A percentile compares a stretch with the other conserved stretches of the same genome.
phyloP scores from a whole-genome alignment of 2,888 invertebrate genomes.

The Orthosia cruda region DNA sequence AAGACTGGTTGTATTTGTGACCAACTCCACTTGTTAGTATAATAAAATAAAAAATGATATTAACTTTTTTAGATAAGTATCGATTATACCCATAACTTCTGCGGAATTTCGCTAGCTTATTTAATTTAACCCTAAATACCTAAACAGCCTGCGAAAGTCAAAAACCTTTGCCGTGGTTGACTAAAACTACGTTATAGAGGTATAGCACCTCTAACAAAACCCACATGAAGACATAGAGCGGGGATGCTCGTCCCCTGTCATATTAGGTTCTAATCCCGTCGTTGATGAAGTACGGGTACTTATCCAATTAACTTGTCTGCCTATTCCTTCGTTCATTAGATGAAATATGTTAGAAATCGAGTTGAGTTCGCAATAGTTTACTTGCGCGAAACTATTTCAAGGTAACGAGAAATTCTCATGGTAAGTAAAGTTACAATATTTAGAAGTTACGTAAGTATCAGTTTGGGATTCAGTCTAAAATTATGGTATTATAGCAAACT shows the following conservation, averaged over 20 bases:
- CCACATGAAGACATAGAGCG: conserved; percentile 9
- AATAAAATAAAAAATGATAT: no score
- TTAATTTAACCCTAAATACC: background rate
- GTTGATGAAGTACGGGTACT: conserved; percentile 43
- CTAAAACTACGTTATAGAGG: background rate
- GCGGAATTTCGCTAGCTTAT: background rate
- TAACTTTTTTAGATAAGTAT: background rate
- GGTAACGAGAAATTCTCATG: background rate
- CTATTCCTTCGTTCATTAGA: conserved; percentile 43
- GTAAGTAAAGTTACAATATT: background rate
- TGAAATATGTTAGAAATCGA: conserved; percentile 34
- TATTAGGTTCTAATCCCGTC: conserved; percentile 45
- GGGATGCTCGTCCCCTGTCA: conserved; percentile 34
- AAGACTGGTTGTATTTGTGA: no score
- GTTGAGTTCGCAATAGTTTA: conserved; percentile 20
- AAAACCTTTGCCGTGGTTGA: background rate
- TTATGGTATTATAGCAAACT: no score
- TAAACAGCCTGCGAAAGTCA: no score
- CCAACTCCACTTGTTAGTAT: no score
- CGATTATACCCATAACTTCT: background rate
- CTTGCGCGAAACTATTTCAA: background rate
- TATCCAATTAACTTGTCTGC: conserved; percentile 45
- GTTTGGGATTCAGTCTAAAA: background rate
- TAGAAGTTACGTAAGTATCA: background rate
- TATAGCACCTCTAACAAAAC: conserved; percentile 1